Percentiles rank a stretch among this genome's conserved stretches.
Evolutionary conservation across 1,140 invertebrate species (phyloP).

Genomic region (Monochamus saltuarius): DNA sequence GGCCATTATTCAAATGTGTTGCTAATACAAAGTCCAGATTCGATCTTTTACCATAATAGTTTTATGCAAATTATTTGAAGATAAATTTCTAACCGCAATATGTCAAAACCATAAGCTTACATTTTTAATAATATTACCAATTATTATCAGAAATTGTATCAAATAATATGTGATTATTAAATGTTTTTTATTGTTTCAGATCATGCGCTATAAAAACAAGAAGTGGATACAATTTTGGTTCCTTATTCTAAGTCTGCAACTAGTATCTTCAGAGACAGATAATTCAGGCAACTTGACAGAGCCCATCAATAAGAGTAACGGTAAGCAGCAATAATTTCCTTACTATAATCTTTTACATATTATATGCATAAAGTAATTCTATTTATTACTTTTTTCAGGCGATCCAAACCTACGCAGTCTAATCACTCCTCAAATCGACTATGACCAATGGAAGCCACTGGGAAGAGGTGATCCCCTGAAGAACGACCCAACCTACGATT

Average conservation of each 20-base stretch:
- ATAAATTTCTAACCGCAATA: conserved; percentile 27
- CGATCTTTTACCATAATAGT: neutral
- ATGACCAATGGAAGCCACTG: conserved; percentile 74
- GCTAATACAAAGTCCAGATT: neutral
- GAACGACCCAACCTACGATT: conserved; percentile 79
- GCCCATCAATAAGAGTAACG: conserved; percentile 17
- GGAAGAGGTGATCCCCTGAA: conserved; percentile 74
- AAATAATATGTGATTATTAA: no score
- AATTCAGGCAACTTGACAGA: conserved; percentile 21
- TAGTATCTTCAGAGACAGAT: conserved; percentile 6
- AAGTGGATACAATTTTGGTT: conserved; percentile 40
- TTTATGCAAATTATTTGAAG: conserved; percentile 31
- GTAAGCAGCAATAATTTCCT: conserved; percentile 14
- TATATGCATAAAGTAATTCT: conserved; percentile 8
- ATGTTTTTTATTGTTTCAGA: conserved; percentile 32
- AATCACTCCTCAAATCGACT: conserved; percentile 70
- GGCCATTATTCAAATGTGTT: neutral
- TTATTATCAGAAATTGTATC: no score
- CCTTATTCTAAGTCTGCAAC: conserved; percentile 22
- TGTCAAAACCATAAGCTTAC: no score
- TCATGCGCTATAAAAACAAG: conserved; percentile 42
- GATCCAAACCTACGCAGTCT: conserved; percentile 46
- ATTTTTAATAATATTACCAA: no score
- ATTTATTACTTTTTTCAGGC: conserved; percentile 19
- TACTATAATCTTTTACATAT: neutral